Evolutionary conservation across 2,797 vertebrate genomes (phyloP), one percentile per base, ranked within the genome.

Genomic region (Myotis daubentonii): DNA sequence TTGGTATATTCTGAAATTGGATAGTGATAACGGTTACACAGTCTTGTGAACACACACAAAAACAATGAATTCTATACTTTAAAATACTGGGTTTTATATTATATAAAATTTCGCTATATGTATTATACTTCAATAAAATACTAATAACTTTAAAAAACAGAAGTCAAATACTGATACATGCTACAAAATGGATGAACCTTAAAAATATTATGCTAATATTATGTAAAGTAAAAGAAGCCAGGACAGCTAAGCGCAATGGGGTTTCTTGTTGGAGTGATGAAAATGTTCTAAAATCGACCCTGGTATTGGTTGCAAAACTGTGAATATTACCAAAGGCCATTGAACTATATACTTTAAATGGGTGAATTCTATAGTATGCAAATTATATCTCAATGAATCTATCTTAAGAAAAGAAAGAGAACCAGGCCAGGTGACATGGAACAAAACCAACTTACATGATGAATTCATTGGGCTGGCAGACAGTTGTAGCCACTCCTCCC

Each of bases 381-480:
- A 92, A 89, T 36, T 8, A 8, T 13, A n/a, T 38, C n/a, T 71
- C 36, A 33, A 53, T 57, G 36, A 13, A n/a, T 11, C 38, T 76
- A 76, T 82, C n/a, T 66, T 83, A 51, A 36, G 53, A 22, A 75
- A 33, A 87, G n/a, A 84, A 30, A 47, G 12, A 86, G 23, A 60
- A 78, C 66, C 20, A 33, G 47, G 60, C 20, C 82, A 80, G 22
- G 66, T 20, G 3, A 66, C 38, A 78, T 1, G 47, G 80, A 68
- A 87, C 36, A 72, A 74, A 57, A 78, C 87, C 91, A 95, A 98
- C 99, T 98, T 98, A 99, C 99, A 99, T 99, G 98, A 99, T 99
- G 97, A 99, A 99, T 97, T 99, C 99, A 90, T 99, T 99, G 96
- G 99, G 99, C 97, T 99, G 99, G 98, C 99, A 99, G 96, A 99